Percentiles rank a stretch among this genome's conserved stretches.
These are phyloP conservation scores for Achatina immaculata DNA, from an alignment of 1,140 invertebrate species.

Conservation along the genomic window DNA sequence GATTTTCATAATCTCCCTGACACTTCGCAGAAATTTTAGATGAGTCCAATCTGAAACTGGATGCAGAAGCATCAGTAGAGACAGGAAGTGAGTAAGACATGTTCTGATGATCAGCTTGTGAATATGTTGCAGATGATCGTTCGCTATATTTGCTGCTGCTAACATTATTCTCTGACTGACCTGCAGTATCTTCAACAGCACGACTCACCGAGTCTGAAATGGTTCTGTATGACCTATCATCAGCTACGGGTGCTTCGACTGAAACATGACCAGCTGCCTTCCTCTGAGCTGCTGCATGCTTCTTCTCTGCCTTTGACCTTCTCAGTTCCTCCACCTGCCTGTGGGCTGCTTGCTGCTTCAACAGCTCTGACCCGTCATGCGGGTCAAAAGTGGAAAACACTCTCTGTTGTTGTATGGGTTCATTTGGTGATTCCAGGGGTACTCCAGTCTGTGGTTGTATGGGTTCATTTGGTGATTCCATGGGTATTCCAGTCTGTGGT, in stretches of 20 bases:
- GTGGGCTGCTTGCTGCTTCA: constrained; percentile 18
- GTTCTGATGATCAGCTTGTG: neutral
- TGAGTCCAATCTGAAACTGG: too few species aligned
- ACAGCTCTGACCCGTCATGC: neutral
- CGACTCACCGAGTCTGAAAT: neutral
- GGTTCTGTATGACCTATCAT: neutral
- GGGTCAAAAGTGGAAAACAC: neutral
- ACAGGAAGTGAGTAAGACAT: neutral
- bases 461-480: neutral
- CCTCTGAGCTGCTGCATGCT: constrained; percentile 8
- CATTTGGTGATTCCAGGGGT: neutral
- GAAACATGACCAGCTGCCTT: neutral
- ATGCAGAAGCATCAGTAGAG: neutral
- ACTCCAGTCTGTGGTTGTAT: neutral
- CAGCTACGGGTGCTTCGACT: neutral
- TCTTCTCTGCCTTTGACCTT: constrained; percentile 30
- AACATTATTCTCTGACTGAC: neutral
- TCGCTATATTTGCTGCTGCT: neutral
- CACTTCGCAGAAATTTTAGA: neutral
- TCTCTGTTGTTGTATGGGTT: neutral
- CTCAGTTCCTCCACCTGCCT: constrained; percentile 32
- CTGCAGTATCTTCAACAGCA: neutral
- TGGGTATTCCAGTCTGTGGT: neutral
- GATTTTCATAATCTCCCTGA: neutral
- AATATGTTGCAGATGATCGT: neutral